Conservation (phyloP, 92 coral and sea anemone species). For the Porites lobata region DNA sequence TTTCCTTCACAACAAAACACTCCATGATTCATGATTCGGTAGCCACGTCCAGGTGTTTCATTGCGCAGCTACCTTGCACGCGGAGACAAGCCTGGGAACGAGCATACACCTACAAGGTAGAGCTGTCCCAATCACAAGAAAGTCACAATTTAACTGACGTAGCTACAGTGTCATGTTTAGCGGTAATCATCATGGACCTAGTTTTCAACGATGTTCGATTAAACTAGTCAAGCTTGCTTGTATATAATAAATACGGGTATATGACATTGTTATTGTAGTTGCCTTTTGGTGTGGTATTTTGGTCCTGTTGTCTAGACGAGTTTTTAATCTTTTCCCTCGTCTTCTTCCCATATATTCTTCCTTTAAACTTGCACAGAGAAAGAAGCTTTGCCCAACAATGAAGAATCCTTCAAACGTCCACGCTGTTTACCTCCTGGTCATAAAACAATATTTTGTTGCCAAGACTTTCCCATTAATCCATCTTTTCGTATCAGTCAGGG, state of each 20-base stretch:
- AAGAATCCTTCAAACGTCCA: not conserved
- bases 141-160: no score
- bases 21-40: no score
- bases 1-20: no score
- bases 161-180: not conserved
- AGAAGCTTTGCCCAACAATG: not conserved
- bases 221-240: constrained; percentile 18
- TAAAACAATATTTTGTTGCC: no score
- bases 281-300: not conserved
- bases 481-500: no score
- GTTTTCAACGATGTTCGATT: not conserved
- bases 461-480: no score
- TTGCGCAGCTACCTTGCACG: not conserved
- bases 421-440: no score
- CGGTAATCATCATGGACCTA: no score
- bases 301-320: not conserved
- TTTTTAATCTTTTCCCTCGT: not conserved
- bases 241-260: constrained; percentile 33
- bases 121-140: not conserved
- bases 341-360: not conserved
- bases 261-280: constrained; percentile 3
- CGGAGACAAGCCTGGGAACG: not conserved
- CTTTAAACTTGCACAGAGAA: not conserved
- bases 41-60: not conserved
- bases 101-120: not conserved